Percentiles rank a stretch among this genome's conserved stretches.
phyloP scores from a whole-genome alignment of 2,888 invertebrate species.

The Polymixis flavicincta region DNA sequence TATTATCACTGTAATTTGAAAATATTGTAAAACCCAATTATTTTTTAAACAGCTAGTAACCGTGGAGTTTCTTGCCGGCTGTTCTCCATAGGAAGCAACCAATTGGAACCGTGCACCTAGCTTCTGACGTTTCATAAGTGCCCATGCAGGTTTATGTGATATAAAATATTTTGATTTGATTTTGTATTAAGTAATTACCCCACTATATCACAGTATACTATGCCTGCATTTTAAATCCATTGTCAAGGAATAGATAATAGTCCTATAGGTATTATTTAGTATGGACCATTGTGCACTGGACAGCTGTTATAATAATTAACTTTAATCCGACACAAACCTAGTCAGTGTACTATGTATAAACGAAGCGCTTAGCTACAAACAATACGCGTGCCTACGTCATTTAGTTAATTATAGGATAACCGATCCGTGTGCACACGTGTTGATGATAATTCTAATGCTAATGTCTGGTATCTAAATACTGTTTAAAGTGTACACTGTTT shows the following conservation, averaged over 20 bases:
- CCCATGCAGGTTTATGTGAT: too few relatives aligned
- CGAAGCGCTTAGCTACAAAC: slow-evolving; percentile 21
- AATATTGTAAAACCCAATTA: too few relatives aligned
- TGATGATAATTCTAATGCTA: slow-evolving; percentile 1
- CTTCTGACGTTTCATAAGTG: too few relatives aligned
- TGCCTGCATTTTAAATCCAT: background rate
- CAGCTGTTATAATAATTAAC: slow-evolving; percentile 31
- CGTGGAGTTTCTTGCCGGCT: too few relatives aligned
- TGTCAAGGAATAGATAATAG: background rate
- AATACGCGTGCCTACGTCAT: slow-evolving; percentile 17
- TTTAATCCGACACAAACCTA: slow-evolving; percentile 7
- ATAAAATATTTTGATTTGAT: too few relatives aligned
- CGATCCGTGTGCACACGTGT: slow-evolving; percentile 15
- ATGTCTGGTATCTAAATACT: background rate
- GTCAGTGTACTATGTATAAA: background rate
- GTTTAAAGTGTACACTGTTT: background rate
- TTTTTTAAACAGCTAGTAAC: too few relatives aligned
- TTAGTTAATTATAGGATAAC: slow-evolving; percentile 35
- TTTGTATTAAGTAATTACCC: too few relatives aligned
- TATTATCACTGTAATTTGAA: too few relatives aligned
- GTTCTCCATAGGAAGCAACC: too few relatives aligned
- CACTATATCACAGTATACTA: too few relatives aligned
- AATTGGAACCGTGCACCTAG: too few relatives aligned
- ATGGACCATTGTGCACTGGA: background rate
- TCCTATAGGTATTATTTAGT: background rate